These are phyloP conservation scores for Hydractinia echinata DNA, from an alignment of 30 jellyfish, hydroid and myxozoan species.

Conservation along the genomic window DNA sequence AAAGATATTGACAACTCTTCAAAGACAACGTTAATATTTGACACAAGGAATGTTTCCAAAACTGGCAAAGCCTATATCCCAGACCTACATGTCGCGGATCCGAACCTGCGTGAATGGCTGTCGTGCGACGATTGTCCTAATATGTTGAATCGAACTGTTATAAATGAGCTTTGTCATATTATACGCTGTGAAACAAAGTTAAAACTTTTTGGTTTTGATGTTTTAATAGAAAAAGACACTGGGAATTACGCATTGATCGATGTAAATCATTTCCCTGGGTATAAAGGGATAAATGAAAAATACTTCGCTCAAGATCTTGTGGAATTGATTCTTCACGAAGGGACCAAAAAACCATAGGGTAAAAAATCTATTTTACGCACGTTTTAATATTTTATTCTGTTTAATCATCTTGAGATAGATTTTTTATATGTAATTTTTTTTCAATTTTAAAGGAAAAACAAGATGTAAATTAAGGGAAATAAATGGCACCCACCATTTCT, in stretches of 20 bases:
- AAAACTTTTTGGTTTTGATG: conserved; percentile 71
- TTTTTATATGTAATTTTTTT: too few relatives aligned
- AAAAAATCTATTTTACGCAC: not conserved
- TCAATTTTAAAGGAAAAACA: too few relatives aligned
- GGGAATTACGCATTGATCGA: conserved; percentile 86
- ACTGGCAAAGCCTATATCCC: conserved; percentile 50
- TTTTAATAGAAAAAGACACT: conserved; percentile 49
- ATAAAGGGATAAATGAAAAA: conserved; percentile 55
- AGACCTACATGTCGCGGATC: conserved; percentile 51
- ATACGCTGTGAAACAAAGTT: conserved; percentile 32
- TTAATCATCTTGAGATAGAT: too few relatives aligned
- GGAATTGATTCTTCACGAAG: conserved; percentile 19
- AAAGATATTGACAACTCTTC: conserved; percentile 45
- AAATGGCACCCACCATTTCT: too few relatives aligned
- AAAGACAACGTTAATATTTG: conserved; percentile 34
- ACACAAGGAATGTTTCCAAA: conserved; percentile 69
- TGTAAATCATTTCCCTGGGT: conserved; percentile 91
- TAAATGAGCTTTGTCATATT: conserved; percentile 41
- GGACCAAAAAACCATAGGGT: not conserved
- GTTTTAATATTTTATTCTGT: too few relatives aligned
- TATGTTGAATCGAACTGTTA: conserved; percentile 49
- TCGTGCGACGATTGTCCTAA: conserved; percentile 59
- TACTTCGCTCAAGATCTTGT: conserved; percentile 56
- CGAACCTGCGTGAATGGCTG: conserved; percentile 27
- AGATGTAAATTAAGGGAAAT: too few relatives aligned